These are phyloP conservation scores for Bombyx huttoni DNA, from an alignment of 2,888 invertebrate species.

Conservation along the genomic window DNA sequence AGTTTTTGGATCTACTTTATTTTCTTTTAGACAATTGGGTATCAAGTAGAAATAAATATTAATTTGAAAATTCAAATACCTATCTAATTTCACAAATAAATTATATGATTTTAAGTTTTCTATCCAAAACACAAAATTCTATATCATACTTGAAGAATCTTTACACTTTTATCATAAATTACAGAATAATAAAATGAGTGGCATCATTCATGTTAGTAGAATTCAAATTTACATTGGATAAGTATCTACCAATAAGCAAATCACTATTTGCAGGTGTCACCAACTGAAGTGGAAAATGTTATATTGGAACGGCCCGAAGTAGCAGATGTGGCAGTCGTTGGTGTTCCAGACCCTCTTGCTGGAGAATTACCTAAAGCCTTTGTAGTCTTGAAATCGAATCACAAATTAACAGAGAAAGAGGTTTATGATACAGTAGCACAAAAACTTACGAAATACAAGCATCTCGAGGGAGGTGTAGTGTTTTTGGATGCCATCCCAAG, in stretches of 20 bases:
- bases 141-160: too few relatives aligned
- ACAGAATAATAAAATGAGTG: too few relatives aligned
- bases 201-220: too few relatives aligned
- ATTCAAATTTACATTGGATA: not conserved
- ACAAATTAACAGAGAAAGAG: constrained; percentile 69
- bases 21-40: too few relatives aligned
- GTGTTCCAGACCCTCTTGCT: constrained; percentile 77
- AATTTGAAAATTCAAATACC: too few relatives aligned
- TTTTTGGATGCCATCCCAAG: constrained; percentile 81
- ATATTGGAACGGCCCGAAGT: constrained; percentile 80
- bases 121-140: too few relatives aligned
- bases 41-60: too few relatives aligned
- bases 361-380: constrained; percentile 85
- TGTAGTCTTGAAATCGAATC: constrained; percentile 74
- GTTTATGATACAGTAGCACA: constrained; percentile 71
- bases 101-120: too few relatives aligned
- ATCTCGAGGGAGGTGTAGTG: constrained; percentile 78
- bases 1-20: too few relatives aligned
- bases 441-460: constrained; percentile 82
- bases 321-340: constrained; percentile 85
- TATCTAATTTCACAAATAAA: too few relatives aligned
- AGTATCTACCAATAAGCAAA: not conserved
- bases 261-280: constrained; percentile 77
- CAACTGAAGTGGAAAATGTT: constrained; percentile 86
- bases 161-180: too few relatives aligned